phyloP scores from a whole-genome alignment of 2,113 vertebrate genomes.

The Phalacrocorax carbo region DNA sequence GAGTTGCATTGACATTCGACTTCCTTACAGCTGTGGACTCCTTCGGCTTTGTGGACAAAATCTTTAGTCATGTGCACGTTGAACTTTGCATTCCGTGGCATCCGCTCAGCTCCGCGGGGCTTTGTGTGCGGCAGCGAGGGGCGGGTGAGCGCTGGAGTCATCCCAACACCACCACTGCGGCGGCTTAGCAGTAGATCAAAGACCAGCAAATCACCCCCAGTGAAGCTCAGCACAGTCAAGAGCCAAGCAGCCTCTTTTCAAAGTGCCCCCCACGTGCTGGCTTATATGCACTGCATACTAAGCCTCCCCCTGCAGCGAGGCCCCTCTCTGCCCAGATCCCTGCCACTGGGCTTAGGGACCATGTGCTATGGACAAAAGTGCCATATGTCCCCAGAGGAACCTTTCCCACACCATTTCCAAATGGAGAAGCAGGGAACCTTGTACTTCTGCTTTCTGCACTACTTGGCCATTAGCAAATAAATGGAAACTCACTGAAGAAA shows the following conservation, averaged over 20 bases:
- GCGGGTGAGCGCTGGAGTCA: not conserved
- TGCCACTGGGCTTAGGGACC: not conserved
- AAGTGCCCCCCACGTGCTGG: not conserved
- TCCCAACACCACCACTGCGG: not conserved
- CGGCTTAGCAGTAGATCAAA: not conserved
- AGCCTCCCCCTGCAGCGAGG: not conserved
- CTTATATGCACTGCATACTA: not conserved
- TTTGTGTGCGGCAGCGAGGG: not conserved
- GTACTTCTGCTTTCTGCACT: not conserved
- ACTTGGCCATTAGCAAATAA: not conserved
- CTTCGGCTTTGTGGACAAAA: not conserved
- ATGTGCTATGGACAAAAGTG: not conserved
- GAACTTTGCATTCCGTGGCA: fast-evolving
- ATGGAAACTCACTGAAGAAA: not conserved
- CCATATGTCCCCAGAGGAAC: not conserved
- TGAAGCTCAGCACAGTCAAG: not conserved
- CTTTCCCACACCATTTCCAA: not conserved
- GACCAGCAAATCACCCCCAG: not conserved
- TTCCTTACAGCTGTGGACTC: not conserved
- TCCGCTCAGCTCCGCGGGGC: fast-evolving
- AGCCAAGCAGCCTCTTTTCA: not conserved
- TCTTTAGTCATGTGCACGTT: not conserved
- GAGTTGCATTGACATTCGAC: fast-evolving
- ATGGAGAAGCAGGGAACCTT: not conserved
- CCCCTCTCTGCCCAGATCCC: not conserved